Conservation (phyloP, 1,140 invertebrate genomes). For the Agrilus planipennis region DNA sequence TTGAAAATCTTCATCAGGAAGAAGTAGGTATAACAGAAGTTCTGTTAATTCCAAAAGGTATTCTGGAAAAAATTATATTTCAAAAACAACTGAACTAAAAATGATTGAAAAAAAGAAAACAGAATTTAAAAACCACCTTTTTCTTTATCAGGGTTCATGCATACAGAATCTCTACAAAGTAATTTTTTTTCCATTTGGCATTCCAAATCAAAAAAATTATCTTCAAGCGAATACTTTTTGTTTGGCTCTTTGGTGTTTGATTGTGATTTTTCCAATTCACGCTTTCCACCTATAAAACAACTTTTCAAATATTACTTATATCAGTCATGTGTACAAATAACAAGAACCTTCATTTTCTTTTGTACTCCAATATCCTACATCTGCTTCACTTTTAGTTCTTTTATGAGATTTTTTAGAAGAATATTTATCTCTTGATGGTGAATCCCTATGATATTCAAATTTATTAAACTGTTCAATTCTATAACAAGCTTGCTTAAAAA, state of each 20-base stretch:
- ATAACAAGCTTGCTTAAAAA: slow-evolving; percentile 64
- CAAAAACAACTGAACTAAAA: slow-evolving; percentile 7
- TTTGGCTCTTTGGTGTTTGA: slow-evolving; percentile 20
- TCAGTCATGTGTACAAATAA: too few relatives aligned
- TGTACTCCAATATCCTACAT: slow-evolving; percentile 39
- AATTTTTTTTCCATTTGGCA: slow-evolving; percentile 71
- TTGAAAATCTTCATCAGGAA: slow-evolving; percentile 76
- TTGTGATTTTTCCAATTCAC: slow-evolving; percentile 21
- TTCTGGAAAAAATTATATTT: slow-evolving; percentile 43
- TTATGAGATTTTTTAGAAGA: slow-evolving; percentile 41
- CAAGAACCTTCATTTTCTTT: slow-evolving; percentile 31
- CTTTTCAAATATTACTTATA: neutral
- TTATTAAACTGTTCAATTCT: slow-evolving; percentile 43
- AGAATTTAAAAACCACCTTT: slow-evolving; percentile 33
- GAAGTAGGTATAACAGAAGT: slow-evolving; percentile 69
- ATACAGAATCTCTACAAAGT: slow-evolving; percentile 53
- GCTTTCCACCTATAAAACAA: slow-evolving; percentile 19
- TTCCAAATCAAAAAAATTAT: slow-evolving; percentile 81
- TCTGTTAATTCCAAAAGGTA: slow-evolving; percentile 77
- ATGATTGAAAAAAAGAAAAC: too few relatives aligned
- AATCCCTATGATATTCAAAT: slow-evolving; percentile 36
- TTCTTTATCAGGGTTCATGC: slow-evolving; percentile 48
- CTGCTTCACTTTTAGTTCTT: slow-evolving; percentile 59
- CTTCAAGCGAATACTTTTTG: slow-evolving; percentile 43
- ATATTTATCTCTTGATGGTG: slow-evolving; percentile 38